phyloP scores from a whole-genome alignment of 2,113 vertebrate species.

The Thunnus thynnus region DNA sequence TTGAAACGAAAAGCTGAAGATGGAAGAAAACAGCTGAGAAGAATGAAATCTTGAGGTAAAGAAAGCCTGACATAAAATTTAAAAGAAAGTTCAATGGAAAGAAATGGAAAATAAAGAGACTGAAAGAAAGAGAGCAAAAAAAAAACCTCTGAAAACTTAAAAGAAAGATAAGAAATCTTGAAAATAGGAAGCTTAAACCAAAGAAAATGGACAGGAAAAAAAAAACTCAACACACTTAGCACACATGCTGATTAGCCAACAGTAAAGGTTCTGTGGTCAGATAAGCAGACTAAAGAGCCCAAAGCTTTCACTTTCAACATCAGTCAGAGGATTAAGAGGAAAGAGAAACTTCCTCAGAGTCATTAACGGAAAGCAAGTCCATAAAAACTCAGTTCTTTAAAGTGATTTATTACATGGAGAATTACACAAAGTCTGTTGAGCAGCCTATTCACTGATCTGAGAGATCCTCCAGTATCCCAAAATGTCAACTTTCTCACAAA shows the following conservation, averaged over 20 bases:
- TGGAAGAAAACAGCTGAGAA: too few relatives aligned
- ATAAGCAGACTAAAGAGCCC: neutral
- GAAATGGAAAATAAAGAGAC: neutral
- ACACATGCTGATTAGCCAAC: conserved; percentile 7
- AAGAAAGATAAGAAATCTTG: too few relatives aligned
- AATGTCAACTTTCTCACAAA: conserved; percentile 28
- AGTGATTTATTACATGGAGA: conserved; percentile 40
- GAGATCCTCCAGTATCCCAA: conserved; percentile 10
- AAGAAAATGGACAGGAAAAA: neutral
- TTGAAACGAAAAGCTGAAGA: too few relatives aligned
- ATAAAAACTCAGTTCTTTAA: conserved; percentile 24
- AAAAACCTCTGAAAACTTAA: too few relatives aligned
- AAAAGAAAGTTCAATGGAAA: too few relatives aligned
- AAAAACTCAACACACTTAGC: neutral
- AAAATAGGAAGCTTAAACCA: neutral
- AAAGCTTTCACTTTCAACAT: conserved; percentile 31
- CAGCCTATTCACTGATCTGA: conserved; percentile 22
- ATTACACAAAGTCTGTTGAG: conserved; percentile 21
- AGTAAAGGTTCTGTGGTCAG: conserved; percentile 10
- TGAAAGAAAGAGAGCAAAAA: neutral
- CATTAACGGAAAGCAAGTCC: conserved; percentile 26
- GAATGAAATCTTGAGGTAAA: too few relatives aligned
- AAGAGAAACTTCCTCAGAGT: conserved; percentile 36
- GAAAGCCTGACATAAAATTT: too few relatives aligned
- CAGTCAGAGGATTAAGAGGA: conserved; percentile 40